Conservation (phyloP, 2,888 invertebrate species). For the Sarcophaga caerulescens region DNA sequence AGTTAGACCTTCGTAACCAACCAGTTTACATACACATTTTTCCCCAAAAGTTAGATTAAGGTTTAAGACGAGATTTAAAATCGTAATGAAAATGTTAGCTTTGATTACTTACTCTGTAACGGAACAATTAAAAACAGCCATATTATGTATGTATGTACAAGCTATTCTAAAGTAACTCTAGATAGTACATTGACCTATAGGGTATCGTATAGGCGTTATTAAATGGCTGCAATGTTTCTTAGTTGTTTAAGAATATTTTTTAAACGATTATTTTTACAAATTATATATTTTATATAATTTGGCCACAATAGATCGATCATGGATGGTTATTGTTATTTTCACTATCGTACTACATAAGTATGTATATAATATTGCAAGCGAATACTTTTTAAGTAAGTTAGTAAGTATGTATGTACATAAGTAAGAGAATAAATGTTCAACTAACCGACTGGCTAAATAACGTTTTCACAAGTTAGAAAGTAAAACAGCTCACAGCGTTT, state of each 20-base stretch:
- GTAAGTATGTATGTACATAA: not conserved
- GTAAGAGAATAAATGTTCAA: not conserved
- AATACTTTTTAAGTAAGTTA: not conserved
- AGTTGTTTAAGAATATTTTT: not conserved
- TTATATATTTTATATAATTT: not conserved
- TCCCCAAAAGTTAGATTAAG: too few relatives aligned
- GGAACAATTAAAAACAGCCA: too few relatives aligned
- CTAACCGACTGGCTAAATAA: slow-evolving; percentile 1
- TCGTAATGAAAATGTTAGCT: too few relatives aligned
- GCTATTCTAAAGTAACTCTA: too few relatives aligned
- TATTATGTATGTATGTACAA: too few relatives aligned
- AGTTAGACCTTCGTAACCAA: too few relatives aligned
- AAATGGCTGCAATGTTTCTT: too few relatives aligned
- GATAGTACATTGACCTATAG: too few relatives aligned
- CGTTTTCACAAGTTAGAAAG: slow-evolving; percentile 35
- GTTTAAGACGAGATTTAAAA: too few relatives aligned
- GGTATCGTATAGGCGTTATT: too few relatives aligned
- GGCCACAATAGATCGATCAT: not conserved
- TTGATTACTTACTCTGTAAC: too few relatives aligned
- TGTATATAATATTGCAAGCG: not conserved
- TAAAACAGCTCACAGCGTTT: slow-evolving; percentile 11
- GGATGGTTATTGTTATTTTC: not conserved
- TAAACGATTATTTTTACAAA: slow-evolving; percentile 3
- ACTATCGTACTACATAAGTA: not conserved
- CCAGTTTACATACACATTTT: too few relatives aligned